Base-by-base conservation (phyloP, 1,140 invertebrate genomes). In the Pseudomyrmex sp. region DNA sequence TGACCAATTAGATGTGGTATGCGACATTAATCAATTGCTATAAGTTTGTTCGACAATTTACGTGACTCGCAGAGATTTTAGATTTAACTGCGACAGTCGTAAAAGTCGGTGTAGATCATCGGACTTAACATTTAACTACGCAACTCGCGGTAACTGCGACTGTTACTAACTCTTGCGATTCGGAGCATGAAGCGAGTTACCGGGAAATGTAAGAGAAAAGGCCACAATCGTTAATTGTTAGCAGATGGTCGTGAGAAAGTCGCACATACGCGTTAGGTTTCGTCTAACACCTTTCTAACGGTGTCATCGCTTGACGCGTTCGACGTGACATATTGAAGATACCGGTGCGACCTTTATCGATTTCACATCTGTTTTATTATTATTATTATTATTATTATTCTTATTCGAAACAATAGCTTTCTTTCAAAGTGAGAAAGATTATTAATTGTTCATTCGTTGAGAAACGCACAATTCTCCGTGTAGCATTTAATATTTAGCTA, bases 21-120 rank as follows among this genome's bases (percentile, higher is more conserved):
- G 74, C 26, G 62, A 1, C n/a, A 20, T 54, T 13, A 59, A 61
- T 61, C 20, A 9, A 74, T 74, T 20, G 72, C 15, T 10, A 2
- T 8, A 23, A 50, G 59, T 26, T 48, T n/a, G 66, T 26, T 12
- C 10, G 15, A 2, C 23, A 59, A 75, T 76, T 18, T 54, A 63
- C 46, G 46, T 46, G 61, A 54, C 61, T 66, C 12, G 74, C 8
- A n/a, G 35, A 46, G 50, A 77, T 58, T 77, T 77, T 44, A 56
- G 13, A 18, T n/a, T 54, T 18, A 8, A 18, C 23, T 54, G 18
- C 5, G 0, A 52, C 3, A n/a, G 50, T 54, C 74, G 23, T 69
- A 69, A 82, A 82, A 73, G 76, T 72, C 65, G 44, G 54, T 44
- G 76, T 61, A 59, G 54, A 73, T 70, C 56, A 73, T 82, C 48